Base-by-base conservation (phyloP, 2,797 vertebrate genomes). In the Anabas testudineus region DNA sequence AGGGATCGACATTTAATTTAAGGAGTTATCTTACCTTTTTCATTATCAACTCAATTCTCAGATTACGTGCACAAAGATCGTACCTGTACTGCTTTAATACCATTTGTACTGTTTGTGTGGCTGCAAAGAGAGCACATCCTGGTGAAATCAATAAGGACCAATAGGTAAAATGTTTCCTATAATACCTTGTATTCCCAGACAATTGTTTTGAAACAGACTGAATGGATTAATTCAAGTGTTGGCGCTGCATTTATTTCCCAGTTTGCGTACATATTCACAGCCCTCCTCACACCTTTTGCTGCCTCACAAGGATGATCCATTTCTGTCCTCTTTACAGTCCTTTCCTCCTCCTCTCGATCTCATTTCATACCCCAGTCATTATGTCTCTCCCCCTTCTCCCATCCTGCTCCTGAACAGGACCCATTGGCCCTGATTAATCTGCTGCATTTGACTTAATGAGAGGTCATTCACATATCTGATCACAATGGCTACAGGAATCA, bases 381-480 rank as follows among this genome's bases (percentile, higher is more conserved):
- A 92, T 37, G 80, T 83, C 67, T 68, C 78, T 74, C 81, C 74
- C 76, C 62, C 68, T 77, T 79, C 83, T 80, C 82, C 67, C 79
- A 68, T 82, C 82, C 86, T 86, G 84, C 80, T 87, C 81, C 81
- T 77, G 86, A 91, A 84, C 78, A 63, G 84, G 84, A 91, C 88
- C 88, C 88, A 87, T 85, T 89, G 90, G 86, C 71, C 87, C 81
- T 91, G 88, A 91, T 92, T 91, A 92, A 90, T 92, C 82, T 90
- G 83, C 88, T 79, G 85, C 84, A 76, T 90, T 90, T 92, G 88
- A 92, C 90, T 91, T 93, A 94, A 92, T 91, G 90, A 91, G 92
- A 86, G 86, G 89, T 92, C 90, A 89, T 91, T 91, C 88, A 90
- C 90, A 92, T 90, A 91, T 92, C 91, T 90, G 87, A 90, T 92